Evolutionary conservation across 2,113 vertebrate genomes (phyloP).

Genomic region (Tragelaphus strepsiceros): DNA sequence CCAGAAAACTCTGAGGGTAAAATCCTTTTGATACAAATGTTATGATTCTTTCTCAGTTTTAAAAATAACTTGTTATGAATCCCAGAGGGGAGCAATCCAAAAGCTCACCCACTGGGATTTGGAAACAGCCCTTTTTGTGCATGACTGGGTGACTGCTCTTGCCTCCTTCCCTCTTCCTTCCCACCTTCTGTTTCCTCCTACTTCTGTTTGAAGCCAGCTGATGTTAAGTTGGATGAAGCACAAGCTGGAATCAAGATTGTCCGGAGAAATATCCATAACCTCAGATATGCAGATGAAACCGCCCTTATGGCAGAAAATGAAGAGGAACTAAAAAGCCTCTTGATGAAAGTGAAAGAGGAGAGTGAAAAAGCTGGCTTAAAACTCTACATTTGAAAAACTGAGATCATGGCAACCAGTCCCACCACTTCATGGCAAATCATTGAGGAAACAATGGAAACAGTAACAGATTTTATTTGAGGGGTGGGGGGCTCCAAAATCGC

Average conservation of each 20-base stretch:
- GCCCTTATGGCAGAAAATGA: background rate
- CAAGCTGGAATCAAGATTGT: background rate
- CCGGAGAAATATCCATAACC: background rate
- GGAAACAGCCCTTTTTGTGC: background rate
- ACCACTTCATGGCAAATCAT: background rate
- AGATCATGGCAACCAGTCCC: background rate
- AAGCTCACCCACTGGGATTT: fast-evolving
- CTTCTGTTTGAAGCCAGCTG: background rate
- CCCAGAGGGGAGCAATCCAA: background rate
- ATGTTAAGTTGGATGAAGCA: background rate
- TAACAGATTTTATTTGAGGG: background rate
- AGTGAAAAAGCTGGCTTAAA: background rate
- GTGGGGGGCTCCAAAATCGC: background rate
- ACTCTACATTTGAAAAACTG: background rate
- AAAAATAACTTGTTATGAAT: background rate
- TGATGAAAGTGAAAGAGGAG: background rate
- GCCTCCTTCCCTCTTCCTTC: background rate
- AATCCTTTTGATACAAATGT: background rate
- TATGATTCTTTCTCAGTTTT: background rate
- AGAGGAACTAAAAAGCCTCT: background rate
- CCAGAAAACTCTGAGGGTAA: conserved; percentile 22
- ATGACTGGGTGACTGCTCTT: background rate
- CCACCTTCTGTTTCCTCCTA: background rate
- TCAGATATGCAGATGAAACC: background rate
- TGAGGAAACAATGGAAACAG: background rate